Percentiles rank a stretch among this genome's conserved stretches.
Conservation (phyloP, 2,113 vertebrate genomes). For the Dissostichus mawsoni region DNA sequence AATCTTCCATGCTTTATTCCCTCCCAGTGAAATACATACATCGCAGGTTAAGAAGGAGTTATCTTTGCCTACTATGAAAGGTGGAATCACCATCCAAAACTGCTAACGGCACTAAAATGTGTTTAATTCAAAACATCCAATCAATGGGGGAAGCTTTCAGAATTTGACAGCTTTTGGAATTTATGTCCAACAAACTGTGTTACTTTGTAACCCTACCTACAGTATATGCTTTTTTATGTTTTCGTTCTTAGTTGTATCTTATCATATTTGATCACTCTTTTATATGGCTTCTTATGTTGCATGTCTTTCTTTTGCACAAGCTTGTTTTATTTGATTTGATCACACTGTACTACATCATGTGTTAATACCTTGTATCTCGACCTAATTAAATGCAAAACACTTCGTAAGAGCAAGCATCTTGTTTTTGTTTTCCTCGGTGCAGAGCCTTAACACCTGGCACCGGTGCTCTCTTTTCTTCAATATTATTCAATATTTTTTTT, state of each 20-base stretch:
- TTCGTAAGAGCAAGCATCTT: not conserved
- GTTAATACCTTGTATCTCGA: constrained; percentile 11
- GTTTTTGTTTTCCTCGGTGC: constrained; percentile 29
- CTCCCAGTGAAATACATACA: not conserved
- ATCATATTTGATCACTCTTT: constrained; percentile 24
- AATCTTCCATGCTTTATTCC: not conserved
- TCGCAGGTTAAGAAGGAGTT: not conserved
- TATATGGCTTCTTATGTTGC: constrained; percentile 32
- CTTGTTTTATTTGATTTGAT: constrained; percentile 36
- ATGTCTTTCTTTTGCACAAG: constrained; percentile 15
- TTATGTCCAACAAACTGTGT: not conserved
- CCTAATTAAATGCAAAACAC: constrained; percentile 43
- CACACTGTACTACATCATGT: constrained; percentile 30
- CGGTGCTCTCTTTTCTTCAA: not conserved
- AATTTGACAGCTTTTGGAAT: not conserved
- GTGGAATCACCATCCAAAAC: not conserved
- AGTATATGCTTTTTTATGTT: constrained; percentile 12
- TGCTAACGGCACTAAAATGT: not conserved
- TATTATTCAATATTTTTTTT: not conserved
- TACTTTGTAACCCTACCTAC: not conserved
- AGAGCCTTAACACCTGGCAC: not conserved
- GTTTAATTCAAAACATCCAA: not conserved
- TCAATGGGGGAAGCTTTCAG: not conserved
- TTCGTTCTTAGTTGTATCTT: not conserved
- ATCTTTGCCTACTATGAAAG: not conserved